These are phyloP conservation scores for Phylloscopus trochiloides DNA, from an alignment of 2,113 vertebrate genomes.

Conservation along the genomic window DNA sequence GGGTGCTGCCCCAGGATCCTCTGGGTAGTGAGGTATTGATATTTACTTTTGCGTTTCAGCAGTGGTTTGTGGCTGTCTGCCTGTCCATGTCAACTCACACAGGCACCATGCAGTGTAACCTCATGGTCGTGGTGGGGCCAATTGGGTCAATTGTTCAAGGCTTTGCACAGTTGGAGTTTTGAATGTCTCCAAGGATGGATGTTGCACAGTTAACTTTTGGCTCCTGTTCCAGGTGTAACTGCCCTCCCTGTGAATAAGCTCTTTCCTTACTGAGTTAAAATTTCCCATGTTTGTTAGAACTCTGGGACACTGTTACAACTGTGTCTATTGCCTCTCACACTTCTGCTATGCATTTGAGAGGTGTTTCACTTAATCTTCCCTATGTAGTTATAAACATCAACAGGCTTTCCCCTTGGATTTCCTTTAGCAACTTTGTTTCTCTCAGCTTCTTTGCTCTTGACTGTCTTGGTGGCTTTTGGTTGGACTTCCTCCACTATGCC, in stretches of 20 bases:
- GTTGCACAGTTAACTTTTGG: background rate
- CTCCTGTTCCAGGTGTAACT: background rate
- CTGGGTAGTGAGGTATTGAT: background rate
- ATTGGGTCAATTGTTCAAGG: background rate
- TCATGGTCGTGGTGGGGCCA: fast-evolving
- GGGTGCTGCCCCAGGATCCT: background rate
- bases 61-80: background rate
- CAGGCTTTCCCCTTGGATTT: background rate
- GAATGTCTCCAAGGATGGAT: background rate
- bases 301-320: no score
- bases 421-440: background rate
- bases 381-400: fast-evolving
- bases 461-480: background rate
- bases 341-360: background rate
- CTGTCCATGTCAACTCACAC: fast-evolving
- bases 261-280: background rate
- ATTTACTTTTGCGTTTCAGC: background rate
- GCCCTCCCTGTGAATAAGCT: background rate
- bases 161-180: background rate
- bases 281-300: background rate
- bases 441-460: background rate
- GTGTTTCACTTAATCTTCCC: fast-evolving
- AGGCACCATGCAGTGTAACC: fast-evolving
- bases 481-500: background rate
- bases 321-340: fast-evolving